Evolutionary conservation across 2,113 vertebrate genomes (phyloP), one percentile per base, ranked within the genome.

Genomic region (Solea senegalensis): DNA sequence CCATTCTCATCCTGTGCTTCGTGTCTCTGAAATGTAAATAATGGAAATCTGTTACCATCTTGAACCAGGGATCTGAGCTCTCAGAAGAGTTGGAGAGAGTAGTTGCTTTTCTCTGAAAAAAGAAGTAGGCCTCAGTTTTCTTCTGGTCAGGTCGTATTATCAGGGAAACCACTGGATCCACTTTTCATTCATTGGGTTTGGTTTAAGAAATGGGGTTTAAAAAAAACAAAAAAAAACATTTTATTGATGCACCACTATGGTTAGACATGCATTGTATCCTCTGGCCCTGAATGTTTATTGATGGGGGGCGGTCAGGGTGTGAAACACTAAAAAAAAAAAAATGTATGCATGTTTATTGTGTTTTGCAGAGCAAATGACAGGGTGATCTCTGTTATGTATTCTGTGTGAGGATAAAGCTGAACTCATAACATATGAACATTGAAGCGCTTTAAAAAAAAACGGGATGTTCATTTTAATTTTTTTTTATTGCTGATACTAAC

Each of bases 281-380:
- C 74, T 88, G 87, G 86, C 80, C 81, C 84, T 88, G 86, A 90
- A 89, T 88, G 83, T 90, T 69, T 84, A 85, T 85, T 71, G 81
- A 78, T 69, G 72, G 62, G 76, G 34, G 34, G 34, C 5, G 34
- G 1, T 79, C 14, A 63, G 77, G 72, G 72, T 43, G 26, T 62
- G 21, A 58, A 85, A 68, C 79, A 87, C 75, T 88, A 67, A 82
- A 84, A 1, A 21, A 84, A 1, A 21, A 21, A 21, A 86, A 88
- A 82, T 88, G 85, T 90, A 86, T 91, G 91, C 91, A 92, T 92
- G 91, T 92, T 90, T 86, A 80, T 91, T 85, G 82, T 92, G 87
- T 90, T 92, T 86, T 85, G 82, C 79, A 62, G 84, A 87, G 87
- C 80, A 89, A 90, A 85, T 85, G 85, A 74, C 1, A 61, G 85